Base-by-base conservation (phyloP, 2,888 invertebrate genomes). In the Erannis defoliaria region DNA sequence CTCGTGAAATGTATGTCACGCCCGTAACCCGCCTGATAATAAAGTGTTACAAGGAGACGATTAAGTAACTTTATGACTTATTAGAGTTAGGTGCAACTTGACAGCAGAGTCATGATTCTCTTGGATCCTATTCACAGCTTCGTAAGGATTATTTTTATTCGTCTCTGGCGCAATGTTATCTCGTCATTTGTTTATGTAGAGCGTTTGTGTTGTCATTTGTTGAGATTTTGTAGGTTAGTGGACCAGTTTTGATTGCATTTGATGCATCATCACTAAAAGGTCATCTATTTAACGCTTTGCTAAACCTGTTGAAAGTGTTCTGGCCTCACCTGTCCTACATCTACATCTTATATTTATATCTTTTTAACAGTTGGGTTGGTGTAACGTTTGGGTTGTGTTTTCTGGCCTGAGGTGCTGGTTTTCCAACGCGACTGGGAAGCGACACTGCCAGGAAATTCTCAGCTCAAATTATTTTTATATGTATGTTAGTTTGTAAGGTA, bases 1-100 rank as follows among this genome's bases (percentile, higher is more conserved):
- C 86, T 68, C 77, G 72, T 77, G 78, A 81, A 83, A 90, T 86
- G 84, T 90, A 73, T 89, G 90, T 89, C 89, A 82, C 84, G 88
- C 86, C 85, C 86, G 88, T 88, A 88, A 86, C 85, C 84, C 81
- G 84, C 70, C 82, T 85, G 90, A 91, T 92, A 90, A 85, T 85
- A 85, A 90, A 88, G 81, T 88, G 86, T 88, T 88, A 80, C 91
- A 92, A 91, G 92, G 92, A 83, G 85, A 86, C 85, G 75, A 85
- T 89, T 88, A 88, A 85, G 87, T 86, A 88, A 89, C 82, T 80
- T 81, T 82, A 82, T 78, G 80, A 78, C 74, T 73, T 78, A 75
- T 72, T 54, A 58, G 33, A 40, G 51, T 51, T 51, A 40, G 66
- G 58, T 68, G 35, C 33, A 45, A 75, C 75, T 77, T 68, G 73